phyloP scores from a whole-genome alignment of 2,797 vertebrate species.

The Mus caroli region DNA sequence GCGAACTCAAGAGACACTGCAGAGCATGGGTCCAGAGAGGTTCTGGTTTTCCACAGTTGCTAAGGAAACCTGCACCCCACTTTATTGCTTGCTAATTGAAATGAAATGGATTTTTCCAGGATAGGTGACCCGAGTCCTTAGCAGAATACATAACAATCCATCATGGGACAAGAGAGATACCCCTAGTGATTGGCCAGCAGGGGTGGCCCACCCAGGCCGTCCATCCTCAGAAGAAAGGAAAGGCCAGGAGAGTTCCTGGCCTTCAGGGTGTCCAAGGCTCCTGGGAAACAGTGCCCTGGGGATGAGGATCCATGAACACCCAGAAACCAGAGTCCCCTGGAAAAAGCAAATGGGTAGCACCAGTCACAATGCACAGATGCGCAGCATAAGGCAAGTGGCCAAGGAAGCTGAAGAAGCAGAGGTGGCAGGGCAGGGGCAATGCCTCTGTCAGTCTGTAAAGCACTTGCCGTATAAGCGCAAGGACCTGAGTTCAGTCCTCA shows the following conservation, averaged over 20 bases:
- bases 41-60: neutral
- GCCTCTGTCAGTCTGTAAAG: neutral
- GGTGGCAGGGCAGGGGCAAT: neutral
- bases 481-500: neutral
- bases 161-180: neutral
- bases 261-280: neutral
- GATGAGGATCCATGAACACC: fast-evolving
- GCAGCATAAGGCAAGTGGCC: fast-evolving
- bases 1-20: neutral
- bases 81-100: constrained; percentile 57
- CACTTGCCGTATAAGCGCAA: neutral
- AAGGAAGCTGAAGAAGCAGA: neutral
- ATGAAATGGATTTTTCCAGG: constrained; percentile 47
- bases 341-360: neutral
- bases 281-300: neutral
- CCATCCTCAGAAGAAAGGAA: neutral
- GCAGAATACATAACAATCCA: neutral
- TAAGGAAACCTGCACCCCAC: neutral
- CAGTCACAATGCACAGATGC: fast-evolving
- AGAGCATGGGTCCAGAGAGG: neutral
- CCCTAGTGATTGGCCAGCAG: neutral
- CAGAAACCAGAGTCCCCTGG: neutral
- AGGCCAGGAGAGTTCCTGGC: fast-evolving
- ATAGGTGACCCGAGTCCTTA: neutral
- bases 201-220: neutral